A percentile compares a stretch with the other conserved stretches of the same genome.
These are phyloP conservation scores for Dendrolimus punctatus DNA, from an alignment of 1,140 invertebrate genomes.

Conservation along the genomic window DNA sequence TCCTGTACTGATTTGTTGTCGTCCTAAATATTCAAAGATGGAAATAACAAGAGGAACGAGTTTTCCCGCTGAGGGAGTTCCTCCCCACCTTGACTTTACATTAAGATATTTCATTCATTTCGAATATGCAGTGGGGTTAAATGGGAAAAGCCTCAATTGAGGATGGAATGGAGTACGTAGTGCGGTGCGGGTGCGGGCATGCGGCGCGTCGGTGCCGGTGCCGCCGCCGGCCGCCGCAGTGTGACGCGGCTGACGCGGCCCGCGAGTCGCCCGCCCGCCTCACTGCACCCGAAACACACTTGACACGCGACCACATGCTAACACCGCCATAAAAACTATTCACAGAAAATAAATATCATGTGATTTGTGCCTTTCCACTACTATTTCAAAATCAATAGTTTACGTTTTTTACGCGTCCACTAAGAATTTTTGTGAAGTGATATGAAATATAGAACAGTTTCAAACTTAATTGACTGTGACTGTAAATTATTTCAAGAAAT, in stretches of 20 bases:
- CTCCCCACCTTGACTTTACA: too few species aligned
- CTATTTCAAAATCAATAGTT: neutral
- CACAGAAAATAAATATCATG: constrained; percentile 35
- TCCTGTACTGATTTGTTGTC: too few species aligned
- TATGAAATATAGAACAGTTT: neutral
- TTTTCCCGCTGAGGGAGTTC: too few species aligned
- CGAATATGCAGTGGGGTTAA: too few species aligned
- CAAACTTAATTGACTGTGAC: neutral
- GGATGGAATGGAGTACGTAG: neutral
- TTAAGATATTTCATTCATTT: too few species aligned
- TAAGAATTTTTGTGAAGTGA: neutral
- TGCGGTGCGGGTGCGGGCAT: constrained; percentile 35
- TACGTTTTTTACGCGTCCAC: neutral
- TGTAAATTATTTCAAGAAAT: neutral
- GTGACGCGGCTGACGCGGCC: constrained; percentile 59
- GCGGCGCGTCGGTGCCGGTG: constrained; percentile 23
- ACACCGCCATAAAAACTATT: constrained; percentile 26
- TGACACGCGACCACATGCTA: constrained; percentile 25
- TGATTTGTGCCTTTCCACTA: constrained; percentile 40
- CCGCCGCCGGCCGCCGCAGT: constrained; percentile 40
- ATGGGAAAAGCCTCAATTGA: too few species aligned
- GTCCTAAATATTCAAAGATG: too few species aligned
- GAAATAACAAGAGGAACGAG: too few species aligned
- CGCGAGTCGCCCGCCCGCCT: constrained; percentile 42
- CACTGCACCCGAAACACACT: constrained; percentile 15